Evolutionary conservation across 2,888 invertebrate species (phyloP).

Genomic region (Meghimatium bilineatum): DNA sequence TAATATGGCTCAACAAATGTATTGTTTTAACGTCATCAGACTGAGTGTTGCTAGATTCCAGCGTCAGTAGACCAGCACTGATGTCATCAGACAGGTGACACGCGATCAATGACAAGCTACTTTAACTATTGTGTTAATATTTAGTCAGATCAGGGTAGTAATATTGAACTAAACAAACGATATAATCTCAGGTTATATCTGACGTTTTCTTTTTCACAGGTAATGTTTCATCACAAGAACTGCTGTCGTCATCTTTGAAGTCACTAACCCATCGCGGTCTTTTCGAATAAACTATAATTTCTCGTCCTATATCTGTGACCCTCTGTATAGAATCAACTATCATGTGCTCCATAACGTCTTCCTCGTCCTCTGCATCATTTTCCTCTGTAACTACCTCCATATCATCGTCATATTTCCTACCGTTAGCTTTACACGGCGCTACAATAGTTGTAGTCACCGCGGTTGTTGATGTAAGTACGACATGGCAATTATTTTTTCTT

Average conservation of each 20-base stretch:
- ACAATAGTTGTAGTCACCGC: constrained; percentile 5
- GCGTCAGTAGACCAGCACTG: no score
- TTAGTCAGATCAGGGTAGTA: no score
- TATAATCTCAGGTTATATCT: constrained; percentile 34
- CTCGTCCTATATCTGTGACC: neutral
- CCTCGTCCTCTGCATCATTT: constrained; percentile 20
- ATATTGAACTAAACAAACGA: neutral
- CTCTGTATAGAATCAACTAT: constrained; percentile 2
- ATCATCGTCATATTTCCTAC: neutral
- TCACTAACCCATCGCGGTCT: neutral
- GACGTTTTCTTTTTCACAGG: constrained; percentile 20
- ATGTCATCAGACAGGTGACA: no score
- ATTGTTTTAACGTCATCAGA: no score
- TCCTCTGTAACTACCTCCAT: constrained; percentile 15
- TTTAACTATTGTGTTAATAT: no score
- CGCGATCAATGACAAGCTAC: no score
- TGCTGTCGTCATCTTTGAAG: constrained; percentile 1
- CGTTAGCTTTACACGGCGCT: neutral
- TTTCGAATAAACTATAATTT: neutral
- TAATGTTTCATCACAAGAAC: constrained; percentile 34
- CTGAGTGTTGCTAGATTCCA: no score
- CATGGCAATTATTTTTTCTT: constrained; percentile 16
- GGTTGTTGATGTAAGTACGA: constrained; percentile 14
- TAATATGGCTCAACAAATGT: no score
- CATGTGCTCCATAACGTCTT: constrained; percentile 4